Evolutionary conservation across 2,113 vertebrate species (phyloP).

Genomic region (Perca flavescens): DNA sequence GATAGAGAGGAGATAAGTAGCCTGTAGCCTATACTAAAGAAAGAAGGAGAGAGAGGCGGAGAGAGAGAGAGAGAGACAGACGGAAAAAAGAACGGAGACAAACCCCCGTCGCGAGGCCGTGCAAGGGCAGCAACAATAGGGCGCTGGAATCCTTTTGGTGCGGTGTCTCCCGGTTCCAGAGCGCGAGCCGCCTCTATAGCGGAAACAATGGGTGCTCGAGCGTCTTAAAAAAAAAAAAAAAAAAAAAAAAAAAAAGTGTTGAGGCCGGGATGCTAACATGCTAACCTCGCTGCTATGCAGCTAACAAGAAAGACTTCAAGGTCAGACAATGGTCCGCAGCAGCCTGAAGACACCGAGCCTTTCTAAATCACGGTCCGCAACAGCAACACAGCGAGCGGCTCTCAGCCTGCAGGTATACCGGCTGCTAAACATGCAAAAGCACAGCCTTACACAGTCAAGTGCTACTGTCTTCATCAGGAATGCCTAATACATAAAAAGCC

Average conservation of each 20-base stretch:
- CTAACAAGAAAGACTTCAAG: constrained; percentile 73
- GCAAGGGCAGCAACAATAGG: constrained; percentile 60
- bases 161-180: constrained; percentile 34
- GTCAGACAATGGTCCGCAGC: constrained; percentile 76
- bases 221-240: constrained; percentile 14
- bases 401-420: not conserved
- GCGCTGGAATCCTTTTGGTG: constrained; percentile 27
- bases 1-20: not conserved
- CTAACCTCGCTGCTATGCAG: constrained; percentile 30
- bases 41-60: not conserved
- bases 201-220: constrained; percentile 66
- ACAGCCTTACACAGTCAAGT: not conserved
- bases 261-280: not conserved
- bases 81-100: constrained; percentile 31
- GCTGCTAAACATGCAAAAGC: not conserved
- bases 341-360: constrained; percentile 16
- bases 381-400: too few species aligned
- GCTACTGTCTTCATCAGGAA: not conserved
- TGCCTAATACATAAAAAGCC: not conserved
- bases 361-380: not conserved
- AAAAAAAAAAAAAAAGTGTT: constrained; percentile 1
- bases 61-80: not conserved
- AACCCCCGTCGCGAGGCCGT: constrained; percentile 55
- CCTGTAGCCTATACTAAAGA: not conserved
- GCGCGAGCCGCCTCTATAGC: constrained; percentile 17